phyloP scores from a whole-genome alignment of 2,888 invertebrate genomes.

The Smittia aterrima region DNA sequence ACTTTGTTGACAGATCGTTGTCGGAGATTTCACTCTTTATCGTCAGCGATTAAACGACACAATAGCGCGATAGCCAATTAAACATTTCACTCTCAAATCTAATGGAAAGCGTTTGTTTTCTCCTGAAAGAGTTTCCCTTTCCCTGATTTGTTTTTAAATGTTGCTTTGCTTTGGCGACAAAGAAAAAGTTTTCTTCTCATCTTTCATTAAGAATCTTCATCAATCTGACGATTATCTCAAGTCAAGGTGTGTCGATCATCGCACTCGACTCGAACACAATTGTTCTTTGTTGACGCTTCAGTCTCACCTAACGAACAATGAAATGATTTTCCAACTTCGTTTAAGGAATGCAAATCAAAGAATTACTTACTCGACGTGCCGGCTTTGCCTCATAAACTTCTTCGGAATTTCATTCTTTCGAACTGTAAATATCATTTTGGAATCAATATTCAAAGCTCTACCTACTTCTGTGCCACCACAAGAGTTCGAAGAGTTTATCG shows the following conservation, averaged over 20 bases:
- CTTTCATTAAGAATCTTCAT: not conserved
- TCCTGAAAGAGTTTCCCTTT: slow-evolving; percentile 15
- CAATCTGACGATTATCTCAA: not conserved
- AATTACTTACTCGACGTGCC: not conserved
- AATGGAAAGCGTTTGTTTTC: slow-evolving; percentile 20
- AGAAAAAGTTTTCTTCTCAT: not conserved
- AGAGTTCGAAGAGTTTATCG: not conserved
- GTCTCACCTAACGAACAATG: not conserved
- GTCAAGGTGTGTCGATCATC: not conserved
- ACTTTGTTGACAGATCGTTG: not conserved
- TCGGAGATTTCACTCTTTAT: slow-evolving; percentile 4
- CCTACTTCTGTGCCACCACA: slow-evolving; percentile 3
- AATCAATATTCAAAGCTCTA: not conserved
- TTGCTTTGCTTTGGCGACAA: not conserved
- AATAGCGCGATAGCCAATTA: not conserved
- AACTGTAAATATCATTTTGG: slow-evolving; percentile 3
- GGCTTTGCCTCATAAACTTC: not conserved
- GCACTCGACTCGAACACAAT: not conserved
- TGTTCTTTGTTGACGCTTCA: not conserved
- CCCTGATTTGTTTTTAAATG: slow-evolving; percentile 7
- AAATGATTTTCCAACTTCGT: not conserved
- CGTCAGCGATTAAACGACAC: not conserved
- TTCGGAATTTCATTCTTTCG: not conserved
- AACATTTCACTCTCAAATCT: slow-evolving; percentile 1
- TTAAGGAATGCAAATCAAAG: not conserved